Conservation (phyloP, 2,113 vertebrate genomes). For the Turnix velox region DNA sequence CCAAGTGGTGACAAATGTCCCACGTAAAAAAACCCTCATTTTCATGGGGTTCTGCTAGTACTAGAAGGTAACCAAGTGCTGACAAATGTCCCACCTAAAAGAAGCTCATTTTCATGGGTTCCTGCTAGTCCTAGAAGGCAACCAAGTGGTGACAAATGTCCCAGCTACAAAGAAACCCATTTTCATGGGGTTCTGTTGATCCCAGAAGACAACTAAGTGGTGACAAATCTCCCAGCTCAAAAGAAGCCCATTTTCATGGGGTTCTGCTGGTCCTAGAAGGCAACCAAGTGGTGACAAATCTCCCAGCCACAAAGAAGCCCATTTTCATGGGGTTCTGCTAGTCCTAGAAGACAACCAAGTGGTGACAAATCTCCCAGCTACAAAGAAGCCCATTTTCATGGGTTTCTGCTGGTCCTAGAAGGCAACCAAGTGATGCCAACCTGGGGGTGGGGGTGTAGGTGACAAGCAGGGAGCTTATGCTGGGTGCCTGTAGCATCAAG, state of each 20-base stretch:
- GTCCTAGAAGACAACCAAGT: no score
- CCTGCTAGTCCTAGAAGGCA: not conserved
- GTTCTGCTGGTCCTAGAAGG: not conserved
- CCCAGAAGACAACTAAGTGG: no score
- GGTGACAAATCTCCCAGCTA: no score
- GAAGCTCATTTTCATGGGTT: not conserved
- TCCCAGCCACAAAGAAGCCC: no score
- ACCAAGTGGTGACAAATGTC: no score
- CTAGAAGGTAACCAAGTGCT: no score
- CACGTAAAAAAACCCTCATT: no score
- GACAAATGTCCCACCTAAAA: not conserved
- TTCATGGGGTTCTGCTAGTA: no score
- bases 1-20: no score
- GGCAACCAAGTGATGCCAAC: not conserved
- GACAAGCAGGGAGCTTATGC: not conserved
- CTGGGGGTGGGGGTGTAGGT: not conserved
- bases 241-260: not conserved
- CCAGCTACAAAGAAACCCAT: no score
- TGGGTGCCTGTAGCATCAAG: not conserved
- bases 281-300: not conserved
- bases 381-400: not conserved
- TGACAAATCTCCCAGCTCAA: not conserved
- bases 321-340: no score
- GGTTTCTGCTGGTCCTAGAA: not conserved
- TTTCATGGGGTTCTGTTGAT: no score